Base-by-base conservation (phyloP, 2,888 invertebrate species). In the Callimorpha dominula region DNA sequence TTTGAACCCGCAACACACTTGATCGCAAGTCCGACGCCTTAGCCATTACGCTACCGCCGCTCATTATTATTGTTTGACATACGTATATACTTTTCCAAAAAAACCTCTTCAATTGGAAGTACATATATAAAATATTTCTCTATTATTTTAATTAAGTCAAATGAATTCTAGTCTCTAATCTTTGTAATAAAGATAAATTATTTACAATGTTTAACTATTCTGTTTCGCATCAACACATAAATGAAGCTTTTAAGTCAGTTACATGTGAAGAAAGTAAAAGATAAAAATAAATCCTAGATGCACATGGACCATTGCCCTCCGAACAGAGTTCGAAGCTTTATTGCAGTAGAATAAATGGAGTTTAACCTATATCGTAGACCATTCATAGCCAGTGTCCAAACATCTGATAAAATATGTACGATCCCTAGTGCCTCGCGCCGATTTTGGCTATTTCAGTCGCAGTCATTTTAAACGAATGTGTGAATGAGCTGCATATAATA, bases 181-280 rank as follows among this genome's bases (percentile, higher is more conserved):
- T n/a, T n/a, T n/a, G n/a, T n/a, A n/a, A n/a, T n/a, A n/a, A n/a
- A n/a, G n/a, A n/a, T n/a, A n/a, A n/a, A n/a, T n/a, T n/a, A n/a
- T n/a, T n/a, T n/a, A n/a, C n/a, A 54, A 54, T n/a, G 11, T n/a
- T 57, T 20, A 3, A 60, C 31, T 60, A 60, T 31, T 60, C 60
- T 60, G 14, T 31, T 14, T 6, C 31, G 14, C 5, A 31, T 20
- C 31, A 54, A 12, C 31, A 20, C 54, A 20, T 57, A 20, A 57
- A 20, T 15, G 42, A 15, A 17, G 6, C 17, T 40, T 78, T 74
- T 67, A 46, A 46, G 17, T 78, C 73, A 75, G 81, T 74, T 80
- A 43, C 50, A 42, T 63, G 60, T 63, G 40, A n/a, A 68, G 50
- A 64, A 72, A 71, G 71, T 83, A 81, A 81, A 75, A 31, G 63